Conservation (phyloP, 2,797 vertebrate species). For the Coreius guichenoti region DNA sequence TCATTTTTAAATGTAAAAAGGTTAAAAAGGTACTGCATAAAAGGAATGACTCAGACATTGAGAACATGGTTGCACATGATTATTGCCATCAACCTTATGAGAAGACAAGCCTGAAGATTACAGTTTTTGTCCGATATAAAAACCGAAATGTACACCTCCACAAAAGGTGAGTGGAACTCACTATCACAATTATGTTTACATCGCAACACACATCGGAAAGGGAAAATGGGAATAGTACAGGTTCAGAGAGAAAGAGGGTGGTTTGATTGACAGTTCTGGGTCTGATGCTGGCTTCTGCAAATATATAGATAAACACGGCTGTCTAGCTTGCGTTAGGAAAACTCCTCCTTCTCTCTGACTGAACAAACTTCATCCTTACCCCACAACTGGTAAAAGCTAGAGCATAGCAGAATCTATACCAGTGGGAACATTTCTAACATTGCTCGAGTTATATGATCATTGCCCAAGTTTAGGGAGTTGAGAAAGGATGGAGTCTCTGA, state of each 20-base stretch:
- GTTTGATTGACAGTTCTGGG: conserved; percentile 71
- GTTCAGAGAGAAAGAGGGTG: conserved; percentile 61
- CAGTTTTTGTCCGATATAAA: conserved; percentile 12
- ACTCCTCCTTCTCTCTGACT: not conserved
- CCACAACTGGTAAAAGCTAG: not conserved
- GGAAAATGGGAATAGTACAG: not conserved
- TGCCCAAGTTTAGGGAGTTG: not conserved
- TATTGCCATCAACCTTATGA: not conserved
- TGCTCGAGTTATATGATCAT: not conserved
- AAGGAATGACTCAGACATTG: not conserved
- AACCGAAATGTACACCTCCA: not conserved
- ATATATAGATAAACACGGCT: conserved; percentile 31
- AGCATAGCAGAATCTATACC: not conserved
- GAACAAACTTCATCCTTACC: conserved; percentile 16
- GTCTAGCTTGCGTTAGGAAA: conserved; percentile 27
- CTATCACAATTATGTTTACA: conserved; percentile 20
- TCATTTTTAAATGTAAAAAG: not conserved
- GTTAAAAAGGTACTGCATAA: not conserved
- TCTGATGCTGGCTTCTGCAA: conserved; percentile 73
- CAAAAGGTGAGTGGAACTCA: conserved; percentile 18
- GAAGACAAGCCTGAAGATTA: not conserved
- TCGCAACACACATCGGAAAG: conserved; percentile 60
- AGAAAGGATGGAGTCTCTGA: conserved; percentile 1
- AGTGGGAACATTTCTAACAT: not conserved
- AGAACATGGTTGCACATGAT: conserved; percentile 4